Conservation (phyloP, 2,113 vertebrate genomes). For the Okapia johnstoni region DNA sequence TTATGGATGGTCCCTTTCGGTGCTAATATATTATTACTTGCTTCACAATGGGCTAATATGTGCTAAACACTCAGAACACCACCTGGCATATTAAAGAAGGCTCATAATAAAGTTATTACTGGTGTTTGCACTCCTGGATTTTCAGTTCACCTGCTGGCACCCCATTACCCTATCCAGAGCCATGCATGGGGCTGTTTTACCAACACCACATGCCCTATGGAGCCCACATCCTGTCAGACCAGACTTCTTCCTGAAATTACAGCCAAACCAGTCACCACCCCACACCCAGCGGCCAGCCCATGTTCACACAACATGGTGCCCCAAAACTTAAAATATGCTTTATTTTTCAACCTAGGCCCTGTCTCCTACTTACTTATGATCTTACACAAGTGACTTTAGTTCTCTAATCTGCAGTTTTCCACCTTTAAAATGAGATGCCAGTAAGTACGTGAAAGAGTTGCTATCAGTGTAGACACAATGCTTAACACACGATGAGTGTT, state of each 20-base stretch:
- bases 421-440: background rate
- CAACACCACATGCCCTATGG: background rate
- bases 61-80: background rate
- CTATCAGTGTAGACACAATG: background rate
- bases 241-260: background rate
- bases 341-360: background rate
- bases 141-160: background rate
- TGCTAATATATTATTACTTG: background rate
- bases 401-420: background rate
- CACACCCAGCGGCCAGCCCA: background rate
- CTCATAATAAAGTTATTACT: background rate
- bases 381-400: background rate
- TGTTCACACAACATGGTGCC: background rate
- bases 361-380: background rate
- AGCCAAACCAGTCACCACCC: background rate
- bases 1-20: rapidly evolving
- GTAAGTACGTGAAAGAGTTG: background rate
- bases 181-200: background rate
- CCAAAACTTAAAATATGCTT: background rate
- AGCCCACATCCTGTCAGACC: background rate
- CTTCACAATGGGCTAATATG: background rate
- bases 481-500: background rate
- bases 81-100: no score
- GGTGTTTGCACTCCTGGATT: background rate
- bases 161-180: background rate